Base-by-base conservation (phyloP, 1,140 invertebrate species). In the Philopotamus ludificatus region DNA sequence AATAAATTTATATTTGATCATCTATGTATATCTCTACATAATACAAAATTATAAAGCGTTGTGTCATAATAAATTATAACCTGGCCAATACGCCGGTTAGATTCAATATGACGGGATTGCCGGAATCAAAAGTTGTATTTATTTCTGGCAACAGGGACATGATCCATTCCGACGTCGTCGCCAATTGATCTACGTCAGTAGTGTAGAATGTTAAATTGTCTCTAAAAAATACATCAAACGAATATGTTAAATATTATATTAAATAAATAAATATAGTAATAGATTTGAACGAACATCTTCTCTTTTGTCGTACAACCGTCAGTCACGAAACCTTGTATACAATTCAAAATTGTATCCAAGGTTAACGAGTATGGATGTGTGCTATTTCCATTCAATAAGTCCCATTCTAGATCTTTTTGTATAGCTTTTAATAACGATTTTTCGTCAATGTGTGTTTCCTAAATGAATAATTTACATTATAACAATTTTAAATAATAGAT, bases 301-400 rank as follows among this genome's bases (percentile, higher is more conserved):
- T 71, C 71, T 67, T 73, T 79, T 4, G 39, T 41, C 1, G 82
- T 49, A 0, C 72, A 75, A 0, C 72, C 72, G 8, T 72, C 70
- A 9, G 70, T 63, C 1, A 70, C 65, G 12, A 83, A 72, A 23
- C 76, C 79, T 39, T 71, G 74, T 20, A 83, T 63, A 62, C 79
- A 81, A 74, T 77, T 79, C 20, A 71, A 68, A 34, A 81, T 74
- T 34, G 77, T 79, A 67, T 86, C 84, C 63, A 86, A 74, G 34
- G 81, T 84, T 23, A 87, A 74, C 65, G 79, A 82, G 77, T 86
- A 87, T 0, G 85, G 84, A 75, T 86, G 84, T 1, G 50, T 53
- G 65, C 73, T 63, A 62, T 70, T 23, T 74, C 74, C 0, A 79
- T 70, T 49, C 74, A 54, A 59, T 65, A 72, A 57, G 55, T 66